phyloP scores from a whole-genome alignment of 2,113 vertebrate genomes.

The Leucoraja erinaceus region DNA sequence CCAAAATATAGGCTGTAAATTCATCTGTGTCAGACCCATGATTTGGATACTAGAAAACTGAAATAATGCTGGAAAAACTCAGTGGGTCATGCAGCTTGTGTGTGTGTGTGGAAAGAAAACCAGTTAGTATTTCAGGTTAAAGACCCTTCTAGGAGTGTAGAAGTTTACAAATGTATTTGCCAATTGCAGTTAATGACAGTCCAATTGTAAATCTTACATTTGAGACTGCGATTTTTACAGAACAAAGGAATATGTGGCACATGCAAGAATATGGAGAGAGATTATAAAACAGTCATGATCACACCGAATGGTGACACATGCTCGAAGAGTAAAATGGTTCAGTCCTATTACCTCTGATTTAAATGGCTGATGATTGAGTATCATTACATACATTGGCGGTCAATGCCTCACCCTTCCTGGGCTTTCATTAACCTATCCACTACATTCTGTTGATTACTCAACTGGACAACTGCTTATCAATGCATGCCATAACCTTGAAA shows the following conservation, averaged over 20 bases:
- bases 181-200: not conserved
- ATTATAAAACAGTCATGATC: too few relatives aligned
- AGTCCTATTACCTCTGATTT: too few relatives aligned
- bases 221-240: not conserved
- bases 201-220: not conserved
- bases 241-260: not conserved
- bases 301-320: too few relatives aligned
- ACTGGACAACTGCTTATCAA: not conserved
- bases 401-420: not conserved
- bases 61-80: too few relatives aligned
- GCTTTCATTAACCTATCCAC: not conserved
- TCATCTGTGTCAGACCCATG: too few relatives aligned
- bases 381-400: not conserved
- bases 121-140: too few relatives aligned
- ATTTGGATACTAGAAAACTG: too few relatives aligned
- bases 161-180: not conserved
- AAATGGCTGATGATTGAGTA: not conserved
- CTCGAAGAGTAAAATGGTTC: too few relatives aligned
- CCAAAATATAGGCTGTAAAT: not conserved
- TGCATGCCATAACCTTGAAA: not conserved
- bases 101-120: too few relatives aligned
- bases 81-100: too few relatives aligned
- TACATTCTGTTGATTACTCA: not conserved
- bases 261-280: not conserved
- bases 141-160: too few relatives aligned